Evolutionary conservation across 2,888 invertebrate species (phyloP).

Genomic region (Lycophotia porphyrea): DNA sequence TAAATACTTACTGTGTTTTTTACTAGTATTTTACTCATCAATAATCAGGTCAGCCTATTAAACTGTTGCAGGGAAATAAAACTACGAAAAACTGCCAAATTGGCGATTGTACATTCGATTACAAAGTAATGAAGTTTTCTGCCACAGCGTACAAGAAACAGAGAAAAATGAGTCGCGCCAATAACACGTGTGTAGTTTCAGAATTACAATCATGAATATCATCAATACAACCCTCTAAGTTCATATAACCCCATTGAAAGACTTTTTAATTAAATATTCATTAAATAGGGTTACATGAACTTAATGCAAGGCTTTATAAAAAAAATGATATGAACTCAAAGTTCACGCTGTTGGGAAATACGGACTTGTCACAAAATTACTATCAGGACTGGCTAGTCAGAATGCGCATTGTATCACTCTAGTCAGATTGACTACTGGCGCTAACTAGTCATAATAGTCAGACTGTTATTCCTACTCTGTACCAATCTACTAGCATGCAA

Average conservation of each 20-base stretch:
- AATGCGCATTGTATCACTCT: too few species aligned
- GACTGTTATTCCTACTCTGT: slow-evolving; percentile 53
- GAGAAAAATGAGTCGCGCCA: too few species aligned
- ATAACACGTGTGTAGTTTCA: too few species aligned
- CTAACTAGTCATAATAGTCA: neutral
- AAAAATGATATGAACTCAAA: too few species aligned
- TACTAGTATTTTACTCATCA: neutral
- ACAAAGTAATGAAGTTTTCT: slow-evolving; percentile 40
- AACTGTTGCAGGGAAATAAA: slow-evolving; percentile 36
- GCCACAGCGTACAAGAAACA: too few species aligned
- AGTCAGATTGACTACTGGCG: neutral
- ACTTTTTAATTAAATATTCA: too few species aligned
- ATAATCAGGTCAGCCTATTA: slow-evolving; percentile 12
- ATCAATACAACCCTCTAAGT: too few species aligned
- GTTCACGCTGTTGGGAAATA: neutral
- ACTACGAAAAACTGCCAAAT: slow-evolving; percentile 66
- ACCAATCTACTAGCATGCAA: slow-evolving; percentile 45
- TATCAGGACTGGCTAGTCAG: neutral
- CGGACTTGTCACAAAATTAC: neutral
- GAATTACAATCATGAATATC: too few species aligned
- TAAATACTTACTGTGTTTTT: too few species aligned
- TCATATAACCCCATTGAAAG: too few species aligned
- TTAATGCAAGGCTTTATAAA: too few species aligned
- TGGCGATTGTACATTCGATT: slow-evolving; percentile 64
- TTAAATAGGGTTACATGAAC: too few species aligned